Conservation (phyloP, 2,113 vertebrate genomes). For the Tetrax tetrax region DNA sequence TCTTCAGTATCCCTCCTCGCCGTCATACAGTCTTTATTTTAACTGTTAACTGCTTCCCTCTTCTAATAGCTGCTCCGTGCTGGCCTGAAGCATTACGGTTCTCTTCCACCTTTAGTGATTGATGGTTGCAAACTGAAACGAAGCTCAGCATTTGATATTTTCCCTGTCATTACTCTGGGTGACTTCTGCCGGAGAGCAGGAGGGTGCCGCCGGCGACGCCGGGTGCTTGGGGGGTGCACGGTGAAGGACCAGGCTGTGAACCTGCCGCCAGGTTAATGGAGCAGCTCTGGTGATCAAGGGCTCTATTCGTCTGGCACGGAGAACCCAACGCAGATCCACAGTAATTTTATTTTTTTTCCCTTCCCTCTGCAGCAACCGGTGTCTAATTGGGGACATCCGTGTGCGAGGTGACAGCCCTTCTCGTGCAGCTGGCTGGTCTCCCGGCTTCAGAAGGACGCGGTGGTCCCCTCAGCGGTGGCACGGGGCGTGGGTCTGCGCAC, state of each 20-base stretch:
- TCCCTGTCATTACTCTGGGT: neutral
- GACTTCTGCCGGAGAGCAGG: neutral
- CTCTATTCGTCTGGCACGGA: neutral
- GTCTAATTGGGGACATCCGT: neutral
- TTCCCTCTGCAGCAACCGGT: neutral
- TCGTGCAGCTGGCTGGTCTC: neutral
- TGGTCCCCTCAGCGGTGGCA: neutral
- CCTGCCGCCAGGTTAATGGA: neutral
- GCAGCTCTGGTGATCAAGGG: neutral
- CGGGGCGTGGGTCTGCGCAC: rapidly evolving
- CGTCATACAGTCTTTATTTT: neutral
- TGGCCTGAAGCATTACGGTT: rapidly evolving
- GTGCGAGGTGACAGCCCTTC: too few relatives aligned
- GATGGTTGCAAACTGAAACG: neutral
- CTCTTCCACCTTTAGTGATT: neutral
- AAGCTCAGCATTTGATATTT: neutral
- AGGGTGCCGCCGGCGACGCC: rapidly evolving
- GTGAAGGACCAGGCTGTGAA: neutral
- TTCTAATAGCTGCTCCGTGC: neutral
- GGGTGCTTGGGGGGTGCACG: rapidly evolving
- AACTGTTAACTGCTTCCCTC: neutral
- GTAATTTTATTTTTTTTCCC: neutral
- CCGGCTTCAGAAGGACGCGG: neutral
- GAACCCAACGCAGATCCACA: neutral
- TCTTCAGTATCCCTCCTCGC: neutral